phyloP scores from a whole-genome alignment of 2,797 vertebrate species.

The Smutsia gigantea region DNA sequence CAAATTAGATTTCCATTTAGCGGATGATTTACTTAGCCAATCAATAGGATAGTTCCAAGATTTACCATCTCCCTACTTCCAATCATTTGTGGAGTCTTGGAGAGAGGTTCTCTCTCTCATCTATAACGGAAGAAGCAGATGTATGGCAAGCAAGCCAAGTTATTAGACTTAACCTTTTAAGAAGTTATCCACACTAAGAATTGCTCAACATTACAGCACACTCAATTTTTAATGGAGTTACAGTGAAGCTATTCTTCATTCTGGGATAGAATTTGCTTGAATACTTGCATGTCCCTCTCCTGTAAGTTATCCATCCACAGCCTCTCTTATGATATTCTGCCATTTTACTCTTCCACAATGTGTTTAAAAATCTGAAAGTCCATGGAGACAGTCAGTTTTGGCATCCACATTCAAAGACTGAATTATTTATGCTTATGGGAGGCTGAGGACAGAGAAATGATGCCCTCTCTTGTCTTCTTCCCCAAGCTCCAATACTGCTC shows the following conservation, averaged over 20 bases:
- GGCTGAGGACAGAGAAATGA: not conserved
- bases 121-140: slow-evolving; percentile 67
- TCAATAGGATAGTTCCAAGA: slow-evolving; percentile 81
- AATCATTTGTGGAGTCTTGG: slow-evolving; percentile 70
- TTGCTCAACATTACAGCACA: slow-evolving; percentile 64
- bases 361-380: slow-evolving; percentile 37
- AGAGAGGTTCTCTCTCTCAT: slow-evolving; percentile 60
- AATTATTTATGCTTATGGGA: not conserved
- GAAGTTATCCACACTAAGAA: slow-evolving; percentile 79
- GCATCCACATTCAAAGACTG: not conserved
- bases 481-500: not conserved
- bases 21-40: slow-evolving; percentile 74
- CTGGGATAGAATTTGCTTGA: slow-evolving; percentile 31
- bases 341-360: not conserved
- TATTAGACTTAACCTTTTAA: slow-evolving; percentile 77
- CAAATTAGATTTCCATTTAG: slow-evolving; percentile 75
- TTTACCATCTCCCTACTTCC: slow-evolving; percentile 73
- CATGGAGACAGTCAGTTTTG: not conserved
- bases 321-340: not conserved
- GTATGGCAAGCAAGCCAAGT: slow-evolving; percentile 31
- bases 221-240: slow-evolving; percentile 83
- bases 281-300: not conserved
- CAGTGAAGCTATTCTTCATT: slow-evolving; percentile 37
- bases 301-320: not conserved
- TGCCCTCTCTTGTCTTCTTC: not conserved